These are phyloP conservation scores for Salminus brasiliensis DNA, from an alignment of 2,113 vertebrate species.

Conservation along the genomic window DNA sequence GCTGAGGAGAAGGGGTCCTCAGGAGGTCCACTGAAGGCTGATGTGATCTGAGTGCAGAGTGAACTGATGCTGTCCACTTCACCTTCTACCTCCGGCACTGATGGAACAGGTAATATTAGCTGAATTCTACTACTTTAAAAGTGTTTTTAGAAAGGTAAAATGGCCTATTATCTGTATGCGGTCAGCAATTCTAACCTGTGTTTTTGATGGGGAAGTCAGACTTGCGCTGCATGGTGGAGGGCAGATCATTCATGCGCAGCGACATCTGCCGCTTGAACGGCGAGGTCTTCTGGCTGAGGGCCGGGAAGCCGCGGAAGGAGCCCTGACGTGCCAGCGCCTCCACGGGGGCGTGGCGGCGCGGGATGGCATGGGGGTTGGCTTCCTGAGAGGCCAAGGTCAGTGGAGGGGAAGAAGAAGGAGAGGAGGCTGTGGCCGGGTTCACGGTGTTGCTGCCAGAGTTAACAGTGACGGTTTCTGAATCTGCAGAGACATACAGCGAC, in stretches of 20 bases:
- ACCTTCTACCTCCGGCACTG: constrained; percentile 92
- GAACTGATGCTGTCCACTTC: constrained; percentile 96
- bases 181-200: constrained; percentile 77
- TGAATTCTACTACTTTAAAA: no score
- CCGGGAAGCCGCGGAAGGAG: constrained; percentile 95
- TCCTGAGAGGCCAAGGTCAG: constrained; percentile 80
- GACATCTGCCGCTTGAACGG: constrained; percentile 97
- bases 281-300: constrained; percentile 95
- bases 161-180: no score
- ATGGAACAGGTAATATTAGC: constrained; percentile 52
- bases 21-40: constrained; percentile 87
- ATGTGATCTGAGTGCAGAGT: constrained; percentile 95
- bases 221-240: constrained; percentile 96
- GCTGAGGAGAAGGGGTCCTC: constrained; percentile 95
- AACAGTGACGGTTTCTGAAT: constrained; percentile 71
- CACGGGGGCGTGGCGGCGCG: constrained; percentile 90
- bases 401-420: constrained; percentile 86
- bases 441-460: constrained; percentile 46
- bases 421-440: constrained; percentile 67
- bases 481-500: constrained; percentile 66
- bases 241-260: constrained; percentile 94
- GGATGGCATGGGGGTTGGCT: constrained; percentile 85
- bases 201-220: constrained; percentile 94
- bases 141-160: no score
- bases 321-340: constrained; percentile 95